These are phyloP conservation scores for Dipodomys spectabilis DNA, from an alignment of 2,113 vertebrate genomes.

Conservation along the genomic window DNA sequence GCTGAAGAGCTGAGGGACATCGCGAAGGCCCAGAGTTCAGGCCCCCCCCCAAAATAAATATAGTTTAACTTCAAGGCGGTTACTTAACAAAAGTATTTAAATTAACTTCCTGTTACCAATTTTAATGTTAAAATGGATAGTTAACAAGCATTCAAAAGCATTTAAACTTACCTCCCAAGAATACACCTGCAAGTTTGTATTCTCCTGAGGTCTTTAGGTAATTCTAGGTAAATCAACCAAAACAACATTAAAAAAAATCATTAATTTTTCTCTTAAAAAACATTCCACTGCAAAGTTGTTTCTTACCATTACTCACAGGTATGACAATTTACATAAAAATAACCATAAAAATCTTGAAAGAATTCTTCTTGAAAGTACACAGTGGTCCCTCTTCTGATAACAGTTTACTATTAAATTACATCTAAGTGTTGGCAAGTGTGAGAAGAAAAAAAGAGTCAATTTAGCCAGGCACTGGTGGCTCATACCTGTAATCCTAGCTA, in stretches of 20 bases:
- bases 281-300: conserved; percentile 20
- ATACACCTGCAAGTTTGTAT: conserved; percentile 89
- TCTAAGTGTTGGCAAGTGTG: not conserved
- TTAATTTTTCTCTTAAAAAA: conserved; percentile 26
- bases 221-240: conserved; percentile 85
- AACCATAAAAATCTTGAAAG: conserved; percentile 42
- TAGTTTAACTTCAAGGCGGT: not conserved
- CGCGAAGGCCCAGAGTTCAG: too few species aligned
- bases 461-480: too few species aligned
- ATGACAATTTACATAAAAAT: conserved; percentile 55
- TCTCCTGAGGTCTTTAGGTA: conserved; percentile 89
- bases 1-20: too few species aligned
- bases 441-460: not conserved
- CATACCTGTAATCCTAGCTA: too few species aligned
- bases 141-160: conserved; percentile 25
- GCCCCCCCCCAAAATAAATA: too few species aligned
- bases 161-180: conserved; percentile 91
- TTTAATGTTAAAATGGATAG: conserved; percentile 44
- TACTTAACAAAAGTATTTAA: conserved; percentile 44
- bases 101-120: conserved; percentile 28
- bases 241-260: not conserved
- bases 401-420: conserved; percentile 55
- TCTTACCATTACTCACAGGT: conserved; percentile 39
- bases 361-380: conserved; percentile 39
- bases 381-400: conserved; percentile 38